Percentiles rank a stretch among this genome's conserved stretches.
Conservation (phyloP, 2,113 vertebrate genomes). For the Scolopax mira region DNA sequence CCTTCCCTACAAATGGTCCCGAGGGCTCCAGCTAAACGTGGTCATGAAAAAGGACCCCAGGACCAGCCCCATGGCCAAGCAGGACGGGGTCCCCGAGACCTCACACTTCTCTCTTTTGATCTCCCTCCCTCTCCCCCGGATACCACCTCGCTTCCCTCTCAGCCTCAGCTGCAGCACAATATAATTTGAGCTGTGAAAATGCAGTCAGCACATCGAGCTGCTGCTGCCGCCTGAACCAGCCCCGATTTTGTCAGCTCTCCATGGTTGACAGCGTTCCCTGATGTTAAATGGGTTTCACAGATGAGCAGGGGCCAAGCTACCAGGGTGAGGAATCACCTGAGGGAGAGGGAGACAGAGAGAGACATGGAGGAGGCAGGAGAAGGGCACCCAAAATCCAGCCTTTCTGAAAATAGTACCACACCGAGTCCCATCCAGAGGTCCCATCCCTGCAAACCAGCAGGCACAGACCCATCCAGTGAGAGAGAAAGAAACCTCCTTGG, state of each 20-base stretch:
- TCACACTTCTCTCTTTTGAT: not conserved
- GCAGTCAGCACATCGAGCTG: not conserved
- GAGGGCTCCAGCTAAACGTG: not conserved
- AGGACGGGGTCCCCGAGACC: not conserved
- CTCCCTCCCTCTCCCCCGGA: not conserved
- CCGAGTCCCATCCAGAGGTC: rapidly evolving
- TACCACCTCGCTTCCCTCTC: not conserved
- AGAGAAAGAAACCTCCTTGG: too few relatives aligned
- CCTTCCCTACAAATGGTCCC: rapidly evolving
- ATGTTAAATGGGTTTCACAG: not conserved
- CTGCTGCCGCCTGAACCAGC: not conserved
- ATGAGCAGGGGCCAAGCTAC: not conserved
- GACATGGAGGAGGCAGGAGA: not conserved
- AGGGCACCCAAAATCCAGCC: not conserved
- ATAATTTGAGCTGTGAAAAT: not conserved
- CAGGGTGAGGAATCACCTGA: not conserved
- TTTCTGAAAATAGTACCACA: rapidly evolving
- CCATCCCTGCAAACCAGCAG: not conserved
- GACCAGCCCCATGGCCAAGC: not conserved
- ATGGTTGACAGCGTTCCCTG: not conserved
- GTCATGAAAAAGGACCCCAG: not conserved
- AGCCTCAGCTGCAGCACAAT: not conserved
- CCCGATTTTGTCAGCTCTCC: not conserved
- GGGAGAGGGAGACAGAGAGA: not conserved
- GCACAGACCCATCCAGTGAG: rapidly evolving